Evolutionary conservation across 2,888 invertebrate species (phyloP), one percentile per base, ranked within the genome.

Genomic region (Volucella bombylans): DNA sequence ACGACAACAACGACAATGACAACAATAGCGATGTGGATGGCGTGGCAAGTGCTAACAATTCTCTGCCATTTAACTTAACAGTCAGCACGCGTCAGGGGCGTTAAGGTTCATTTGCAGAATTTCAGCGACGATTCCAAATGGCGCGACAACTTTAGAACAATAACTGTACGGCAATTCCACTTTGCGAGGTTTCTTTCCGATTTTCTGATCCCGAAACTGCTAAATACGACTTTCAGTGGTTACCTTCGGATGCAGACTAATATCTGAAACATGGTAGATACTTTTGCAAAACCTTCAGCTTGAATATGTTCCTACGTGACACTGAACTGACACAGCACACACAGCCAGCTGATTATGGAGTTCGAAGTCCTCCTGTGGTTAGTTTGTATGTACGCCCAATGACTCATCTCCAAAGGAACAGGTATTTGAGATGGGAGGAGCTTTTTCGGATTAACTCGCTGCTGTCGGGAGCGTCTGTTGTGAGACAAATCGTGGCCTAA

Each of bases 401-500:
- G 85, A 85, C 62, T 85, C 85, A 85, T 80, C 59, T 38, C 41
- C 31, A 57, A 81, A 74, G 76, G 76, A 81, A 85, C 85, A 81
- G 81, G 81, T 85, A 85, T 81, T 65, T 62, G 38, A 31, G 31
- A 38, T 59, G 4, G 59, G 68, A 38, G 45, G 38, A 85, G 77
- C 76, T 77, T 81, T 82, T 79, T 79, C 85, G 72, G 72, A 85
- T 81, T 82, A 67, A 65, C 18, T 62, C 31, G n/a, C 10, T 14
- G 31, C 41, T 62, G 65, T 12, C 18, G 41, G 41, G 55, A n/a
- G 52, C 31, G 45, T 47, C 23, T 65, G 49, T 77, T 49, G 59
- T 62, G 82, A 54, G 73, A 79, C 64, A 83, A 61, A 69, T 64
- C 39, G 14, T 59, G 80, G 80, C 74, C 69, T 80, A 80, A 80